Percentiles rank a stretch among this genome's conserved stretches.
phyloP scores from a whole-genome alignment of 2,888 invertebrate genomes.

The Caenorhabditis zanzibari region DNA sequence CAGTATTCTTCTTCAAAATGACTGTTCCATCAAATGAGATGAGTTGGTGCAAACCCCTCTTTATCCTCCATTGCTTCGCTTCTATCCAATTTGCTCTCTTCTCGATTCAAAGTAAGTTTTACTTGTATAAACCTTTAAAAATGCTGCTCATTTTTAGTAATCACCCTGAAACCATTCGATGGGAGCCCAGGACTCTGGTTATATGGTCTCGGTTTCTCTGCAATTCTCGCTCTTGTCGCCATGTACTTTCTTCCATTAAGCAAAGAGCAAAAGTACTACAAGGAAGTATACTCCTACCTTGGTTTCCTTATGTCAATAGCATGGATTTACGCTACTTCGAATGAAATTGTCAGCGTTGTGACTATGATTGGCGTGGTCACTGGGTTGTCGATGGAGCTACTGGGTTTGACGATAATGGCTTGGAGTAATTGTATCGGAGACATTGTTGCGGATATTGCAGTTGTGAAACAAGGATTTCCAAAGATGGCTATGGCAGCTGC shows the following conservation, averaged over 20 bases:
- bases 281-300: conserved; percentile 84
- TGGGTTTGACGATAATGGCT: conserved; percentile 87
- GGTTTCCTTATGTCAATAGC: conserved; percentile 87
- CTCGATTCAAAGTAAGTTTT: conserved; percentile 50
- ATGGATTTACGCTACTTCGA: conserved; percentile 87
- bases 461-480: conserved; percentile 87
- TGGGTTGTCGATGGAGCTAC: conserved; percentile 84
- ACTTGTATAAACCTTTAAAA: background rate
- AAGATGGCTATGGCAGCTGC: conserved; percentile 88
- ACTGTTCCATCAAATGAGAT: conserved; percentile 86
- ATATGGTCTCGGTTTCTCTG: conserved; percentile 73
- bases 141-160: conserved; percentile 26
- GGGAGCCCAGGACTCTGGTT: conserved; percentile 72
- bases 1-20: conserved; percentile 85
- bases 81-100: conserved; percentile 84
- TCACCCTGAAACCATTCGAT: conserved; percentile 46
- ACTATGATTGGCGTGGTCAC: conserved; percentile 87
- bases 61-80: conserved; percentile 86
- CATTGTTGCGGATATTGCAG: conserved; percentile 87
- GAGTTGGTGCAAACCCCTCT: conserved; percentile 86
- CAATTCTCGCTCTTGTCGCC: conserved; percentile 68
- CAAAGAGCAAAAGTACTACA: conserved; percentile 75
- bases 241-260: conserved; percentile 69
- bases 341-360: conserved; percentile 87
- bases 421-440: conserved; percentile 88